Conservation (phyloP, 1,140 invertebrate genomes). For the Drosophila albomicans region DNA sequence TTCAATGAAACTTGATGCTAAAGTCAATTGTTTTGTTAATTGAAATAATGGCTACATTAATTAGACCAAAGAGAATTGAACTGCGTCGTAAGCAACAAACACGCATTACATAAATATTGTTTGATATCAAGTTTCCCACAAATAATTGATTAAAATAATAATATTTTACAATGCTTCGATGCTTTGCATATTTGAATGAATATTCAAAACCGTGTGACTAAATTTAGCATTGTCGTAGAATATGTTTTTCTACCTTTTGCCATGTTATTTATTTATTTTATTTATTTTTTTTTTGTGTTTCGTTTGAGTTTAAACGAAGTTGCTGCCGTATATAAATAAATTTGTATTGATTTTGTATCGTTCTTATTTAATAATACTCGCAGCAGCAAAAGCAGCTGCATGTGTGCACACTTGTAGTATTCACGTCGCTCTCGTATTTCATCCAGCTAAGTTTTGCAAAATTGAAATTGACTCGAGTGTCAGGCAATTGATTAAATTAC, state of each 20-base stretch:
- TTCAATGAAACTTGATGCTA: neutral
- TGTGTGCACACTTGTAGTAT: neutral
- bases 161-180: too few species aligned
- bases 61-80: too few species aligned
- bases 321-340: constrained; percentile 32
- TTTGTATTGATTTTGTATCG: constrained; percentile 40
- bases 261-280: neutral
- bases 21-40: constrained; percentile 3
- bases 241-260: neutral
- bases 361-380: constrained; percentile 39
- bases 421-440: too few species aligned
- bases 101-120: too few species aligned
- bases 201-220: too few species aligned
- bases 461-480: constrained; percentile 9
- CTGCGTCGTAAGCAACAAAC: too few species aligned
- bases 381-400: neutral
- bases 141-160: too few species aligned
- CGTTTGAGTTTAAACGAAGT: neutral
- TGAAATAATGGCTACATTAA: neutral
- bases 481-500: constrained; percentile 21
- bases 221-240: neutral
- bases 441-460: neutral
- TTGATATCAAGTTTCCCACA: too few species aligned
- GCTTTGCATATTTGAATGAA: too few species aligned
- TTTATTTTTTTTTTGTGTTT: neutral